Conservation (phyloP, 2,113 vertebrate genomes). For the Heloderma charlesbogerti region DNA sequence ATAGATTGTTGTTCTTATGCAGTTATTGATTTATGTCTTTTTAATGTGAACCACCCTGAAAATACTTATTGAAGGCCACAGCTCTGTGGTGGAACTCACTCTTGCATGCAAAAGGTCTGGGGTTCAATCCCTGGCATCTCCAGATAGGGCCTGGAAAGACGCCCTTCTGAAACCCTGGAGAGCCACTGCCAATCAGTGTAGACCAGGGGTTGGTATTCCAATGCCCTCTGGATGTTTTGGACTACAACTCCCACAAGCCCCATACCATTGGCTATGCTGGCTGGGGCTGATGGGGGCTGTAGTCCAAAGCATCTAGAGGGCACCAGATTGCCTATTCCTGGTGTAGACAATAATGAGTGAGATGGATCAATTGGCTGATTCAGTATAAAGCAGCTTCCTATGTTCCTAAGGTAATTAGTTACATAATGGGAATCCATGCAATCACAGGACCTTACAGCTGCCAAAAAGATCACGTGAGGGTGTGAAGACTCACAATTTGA, state of each 20-base stretch:
- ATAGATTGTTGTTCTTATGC: neutral
- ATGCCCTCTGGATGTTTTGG: too few relatives aligned
- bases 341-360: too few relatives aligned
- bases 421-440: neutral
- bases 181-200: neutral
- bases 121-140: neutral
- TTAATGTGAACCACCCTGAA: neutral
- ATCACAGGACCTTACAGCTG: neutral
- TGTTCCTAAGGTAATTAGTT: neutral
- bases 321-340: too few relatives aligned
- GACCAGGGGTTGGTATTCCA: too few relatives aligned
- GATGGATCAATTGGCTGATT: neutral
- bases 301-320: too few relatives aligned
- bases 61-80: neutral
- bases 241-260: too few relatives aligned
- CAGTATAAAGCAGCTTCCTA: neutral
- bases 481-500: neutral
- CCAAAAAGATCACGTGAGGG: neutral
- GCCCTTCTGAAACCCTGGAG: neutral
- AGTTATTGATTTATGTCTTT: too few relatives aligned
- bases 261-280: too few relatives aligned
- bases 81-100: neutral
- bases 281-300: too few relatives aligned
- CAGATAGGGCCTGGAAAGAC: too few relatives aligned
- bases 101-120: neutral